Conservation (phyloP, 2,888 invertebrate species). For the Cactoblastis cactorum region DNA sequence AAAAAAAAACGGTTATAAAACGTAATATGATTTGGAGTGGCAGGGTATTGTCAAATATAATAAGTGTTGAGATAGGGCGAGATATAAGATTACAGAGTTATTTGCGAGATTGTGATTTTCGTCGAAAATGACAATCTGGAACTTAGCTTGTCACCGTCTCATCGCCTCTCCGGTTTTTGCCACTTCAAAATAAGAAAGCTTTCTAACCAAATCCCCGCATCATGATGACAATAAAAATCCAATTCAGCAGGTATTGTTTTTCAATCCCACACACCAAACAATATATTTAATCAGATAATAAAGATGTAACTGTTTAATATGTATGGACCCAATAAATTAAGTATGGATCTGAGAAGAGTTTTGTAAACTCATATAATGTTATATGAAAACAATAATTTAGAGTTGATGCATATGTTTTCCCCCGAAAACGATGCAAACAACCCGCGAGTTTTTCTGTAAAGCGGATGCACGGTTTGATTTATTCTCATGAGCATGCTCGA, state of each 20-base stretch:
- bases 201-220: conserved; percentile 8
- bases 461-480: too few relatives aligned
- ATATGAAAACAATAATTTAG: not conserved
- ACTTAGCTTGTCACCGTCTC: conserved; percentile 16
- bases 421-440: not conserved
- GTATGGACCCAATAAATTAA: not conserved
- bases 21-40: not conserved
- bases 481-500: too few relatives aligned
- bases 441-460: conserved; percentile 6
- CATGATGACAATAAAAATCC: conserved; percentile 14
- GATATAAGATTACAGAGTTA: conserved; percentile 33
- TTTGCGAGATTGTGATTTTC: conserved; percentile 30
- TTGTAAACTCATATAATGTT: not conserved
- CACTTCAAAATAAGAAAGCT: conserved; percentile 8
- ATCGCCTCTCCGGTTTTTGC: not conserved
- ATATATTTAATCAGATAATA: conserved; percentile 3
- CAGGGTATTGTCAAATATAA: conserved; percentile 15
- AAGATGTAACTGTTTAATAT: not conserved
- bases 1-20: conserved; percentile 13
- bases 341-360: not conserved
- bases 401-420: not conserved
- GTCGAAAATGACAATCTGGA: conserved; percentile 31
- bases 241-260: conserved; percentile 15
- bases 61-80: conserved; percentile 17
- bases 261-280: conserved; percentile 12